phyloP scores from a whole-genome alignment of 2,797 vertebrate genomes.

The Chaunax sp. region DNA sequence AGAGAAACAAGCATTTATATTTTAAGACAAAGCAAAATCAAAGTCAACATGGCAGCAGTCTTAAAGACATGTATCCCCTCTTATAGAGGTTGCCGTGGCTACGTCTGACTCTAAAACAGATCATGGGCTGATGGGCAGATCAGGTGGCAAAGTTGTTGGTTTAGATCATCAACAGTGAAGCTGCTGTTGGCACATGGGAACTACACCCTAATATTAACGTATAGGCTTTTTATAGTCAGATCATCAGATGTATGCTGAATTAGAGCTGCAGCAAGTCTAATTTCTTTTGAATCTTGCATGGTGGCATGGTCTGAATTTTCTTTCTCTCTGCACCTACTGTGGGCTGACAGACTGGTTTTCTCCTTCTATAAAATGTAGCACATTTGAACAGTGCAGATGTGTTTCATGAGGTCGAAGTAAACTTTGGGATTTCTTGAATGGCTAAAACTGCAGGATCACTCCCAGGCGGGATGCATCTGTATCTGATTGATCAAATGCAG shows the following conservation, averaged over 20 bases:
- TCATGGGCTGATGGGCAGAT: background rate
- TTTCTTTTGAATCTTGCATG: constrained; percentile 1
- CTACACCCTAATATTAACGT: constrained; percentile 6
- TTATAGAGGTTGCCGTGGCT: constrained; percentile 23
- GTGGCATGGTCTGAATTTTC: background rate
- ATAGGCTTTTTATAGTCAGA: constrained; percentile 23
- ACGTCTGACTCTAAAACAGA: constrained; percentile 6
- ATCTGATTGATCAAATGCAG: constrained; percentile 21
- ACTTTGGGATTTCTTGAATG: constrained; percentile 15
- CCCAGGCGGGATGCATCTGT: constrained; percentile 8
- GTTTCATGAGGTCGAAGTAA: constrained; percentile 25
- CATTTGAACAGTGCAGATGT: background rate
- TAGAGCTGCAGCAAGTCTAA: background rate
- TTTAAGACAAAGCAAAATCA: constrained; percentile 40
- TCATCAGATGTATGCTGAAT: constrained; percentile 1
- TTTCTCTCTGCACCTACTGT: constrained; percentile 4
- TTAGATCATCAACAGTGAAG: constrained; percentile 43
- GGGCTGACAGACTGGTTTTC: background rate
- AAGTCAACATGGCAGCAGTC: constrained; percentile 65
- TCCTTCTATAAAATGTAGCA: constrained; percentile 11
- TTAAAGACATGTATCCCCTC: constrained; percentile 53
- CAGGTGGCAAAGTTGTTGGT: constrained; percentile 17
- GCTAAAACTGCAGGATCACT: constrained; percentile 23
- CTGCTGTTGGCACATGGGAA: constrained; percentile 41
- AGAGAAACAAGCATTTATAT: constrained; percentile 25